phyloP scores from a whole-genome alignment of 2,113 vertebrate species.

The Riparia riparia region DNA sequence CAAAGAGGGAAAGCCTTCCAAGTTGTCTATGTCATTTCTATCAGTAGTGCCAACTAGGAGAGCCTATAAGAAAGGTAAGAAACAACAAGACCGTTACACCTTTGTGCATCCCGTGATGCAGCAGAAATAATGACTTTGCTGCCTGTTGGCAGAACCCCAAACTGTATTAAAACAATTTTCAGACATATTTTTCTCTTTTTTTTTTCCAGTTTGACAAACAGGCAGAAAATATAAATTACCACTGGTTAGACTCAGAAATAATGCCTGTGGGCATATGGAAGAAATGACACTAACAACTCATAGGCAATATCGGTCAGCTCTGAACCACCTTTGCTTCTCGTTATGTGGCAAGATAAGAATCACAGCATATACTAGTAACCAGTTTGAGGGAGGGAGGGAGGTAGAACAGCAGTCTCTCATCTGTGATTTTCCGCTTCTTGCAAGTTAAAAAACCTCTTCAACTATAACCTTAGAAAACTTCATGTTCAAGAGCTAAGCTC shows the following conservation, averaged over 20 bases:
- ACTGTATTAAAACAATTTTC: not conserved
- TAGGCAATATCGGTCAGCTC: slow-evolving; percentile 16
- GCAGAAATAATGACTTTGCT: not conserved
- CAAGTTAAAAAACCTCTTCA: not conserved
- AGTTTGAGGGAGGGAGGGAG: not conserved
- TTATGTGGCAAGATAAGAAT: not conserved
- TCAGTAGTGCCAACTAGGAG: not conserved
- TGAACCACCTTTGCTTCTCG: not conserved
- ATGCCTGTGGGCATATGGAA: slow-evolving; percentile 3
- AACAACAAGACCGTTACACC: not conserved
- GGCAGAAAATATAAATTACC: slow-evolving; percentile 58
- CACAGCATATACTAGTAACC: not conserved
- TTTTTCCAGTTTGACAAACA: not conserved
- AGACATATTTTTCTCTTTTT: not conserved
- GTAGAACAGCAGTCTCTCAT: not conserved
- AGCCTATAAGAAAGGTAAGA: not conserved
- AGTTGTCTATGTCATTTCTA: not conserved
- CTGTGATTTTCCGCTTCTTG: not conserved
- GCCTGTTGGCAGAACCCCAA: not conserved
- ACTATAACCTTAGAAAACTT: not conserved
- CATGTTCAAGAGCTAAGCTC: not conserved
- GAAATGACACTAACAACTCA: slow-evolving; percentile 62
- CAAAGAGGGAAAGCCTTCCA: not conserved
- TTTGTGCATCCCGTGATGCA: not conserved
- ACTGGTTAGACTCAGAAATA: slow-evolving; percentile 50